phyloP scores from a whole-genome alignment of 2,888 invertebrate species.

The Megalurothrips usitatus region DNA sequence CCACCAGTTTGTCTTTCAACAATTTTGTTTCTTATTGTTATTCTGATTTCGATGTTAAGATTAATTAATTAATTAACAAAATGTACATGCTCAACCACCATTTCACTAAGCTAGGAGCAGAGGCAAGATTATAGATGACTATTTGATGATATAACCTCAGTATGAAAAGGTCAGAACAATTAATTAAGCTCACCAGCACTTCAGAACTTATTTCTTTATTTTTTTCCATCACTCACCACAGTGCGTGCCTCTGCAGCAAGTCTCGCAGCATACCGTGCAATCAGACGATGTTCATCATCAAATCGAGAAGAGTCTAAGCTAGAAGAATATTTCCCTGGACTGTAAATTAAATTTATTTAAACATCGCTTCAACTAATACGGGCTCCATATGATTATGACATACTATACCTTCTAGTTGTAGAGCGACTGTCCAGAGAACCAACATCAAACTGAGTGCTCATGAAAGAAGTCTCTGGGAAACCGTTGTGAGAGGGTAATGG shows the following conservation, averaged over 20 bases:
- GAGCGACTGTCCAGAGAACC: slow-evolving; percentile 69
- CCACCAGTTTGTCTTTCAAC: too few species aligned
- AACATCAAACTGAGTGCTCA: slow-evolving; percentile 64
- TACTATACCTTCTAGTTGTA: slow-evolving; percentile 52
- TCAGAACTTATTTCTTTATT: not conserved
- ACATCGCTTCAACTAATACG: not conserved
- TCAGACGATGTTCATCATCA: slow-evolving; percentile 93
- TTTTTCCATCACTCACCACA: slow-evolving; percentile 48
- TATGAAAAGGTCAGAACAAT: too few species aligned
- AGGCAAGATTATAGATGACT: too few species aligned
- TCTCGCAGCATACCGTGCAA: slow-evolving; percentile 93
- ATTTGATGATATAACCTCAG: too few species aligned
- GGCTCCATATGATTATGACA: slow-evolving; percentile 22
- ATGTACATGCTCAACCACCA: too few species aligned
- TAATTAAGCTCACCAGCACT: too few species aligned
- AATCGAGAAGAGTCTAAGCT: slow-evolving; percentile 50
- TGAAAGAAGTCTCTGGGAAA: slow-evolving; percentile 67
- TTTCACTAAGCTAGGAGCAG: too few species aligned
- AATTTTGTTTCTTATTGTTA: too few species aligned
- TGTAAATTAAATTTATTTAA: slow-evolving; percentile 34
- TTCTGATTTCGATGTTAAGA: too few species aligned
- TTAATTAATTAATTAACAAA: too few species aligned
- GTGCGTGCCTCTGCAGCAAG: slow-evolving; percentile 83
- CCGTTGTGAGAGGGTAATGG: slow-evolving; percentile 92
- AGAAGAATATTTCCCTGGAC: slow-evolving; percentile 45